A percentile compares a stretch with the other conserved stretches of the same genome.
These are phyloP conservation scores for Atethmia centrago DNA, from an alignment of 2,888 invertebrate species.

Conservation along the genomic window DNA sequence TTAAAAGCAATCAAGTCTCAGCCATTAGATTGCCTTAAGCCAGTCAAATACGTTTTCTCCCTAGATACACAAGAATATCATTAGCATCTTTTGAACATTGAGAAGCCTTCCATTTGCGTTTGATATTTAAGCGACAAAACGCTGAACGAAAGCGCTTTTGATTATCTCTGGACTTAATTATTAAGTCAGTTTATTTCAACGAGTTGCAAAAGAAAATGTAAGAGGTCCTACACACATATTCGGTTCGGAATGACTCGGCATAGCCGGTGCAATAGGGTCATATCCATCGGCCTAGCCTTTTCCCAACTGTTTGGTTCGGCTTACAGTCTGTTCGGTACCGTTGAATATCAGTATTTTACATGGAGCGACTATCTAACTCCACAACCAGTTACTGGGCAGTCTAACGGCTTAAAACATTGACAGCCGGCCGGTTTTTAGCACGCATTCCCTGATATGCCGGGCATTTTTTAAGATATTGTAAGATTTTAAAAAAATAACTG, in stretches of 20 bases:
- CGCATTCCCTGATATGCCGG: too few species aligned
- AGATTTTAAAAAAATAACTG: too few species aligned
- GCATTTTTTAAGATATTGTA: too few species aligned
- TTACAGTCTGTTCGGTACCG: too few species aligned
- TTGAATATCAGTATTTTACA: too few species aligned
- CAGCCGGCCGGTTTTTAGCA: too few species aligned
- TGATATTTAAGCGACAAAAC: slow-evolving; percentile 25
- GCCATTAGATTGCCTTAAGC: slow-evolving; percentile 5
- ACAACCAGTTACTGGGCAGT: too few species aligned
- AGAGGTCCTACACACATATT: not conserved
- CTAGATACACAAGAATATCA: slow-evolving; percentile 29
- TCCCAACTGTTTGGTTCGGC: too few species aligned
- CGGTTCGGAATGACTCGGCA: too few species aligned
- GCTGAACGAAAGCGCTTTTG: slow-evolving; percentile 34
- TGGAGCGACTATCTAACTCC: too few species aligned
- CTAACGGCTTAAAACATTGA: too few species aligned
- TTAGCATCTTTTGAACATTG: slow-evolving; percentile 14
- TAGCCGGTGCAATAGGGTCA: not conserved
- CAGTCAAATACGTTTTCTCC: slow-evolving; percentile 4
- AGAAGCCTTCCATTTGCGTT: slow-evolving; percentile 18
- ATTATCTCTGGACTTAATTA: slow-evolving; percentile 39
- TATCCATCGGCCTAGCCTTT: not conserved
- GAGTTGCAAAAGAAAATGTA: slow-evolving; percentile 12
- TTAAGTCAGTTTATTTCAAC: slow-evolving; percentile 19
- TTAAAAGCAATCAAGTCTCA: slow-evolving; percentile 6